Percentiles rank a stretch among this genome's conserved stretches.
phyloP scores from a whole-genome alignment of 1,140 invertebrate genomes.

The Drosophila biarmipes region DNA sequence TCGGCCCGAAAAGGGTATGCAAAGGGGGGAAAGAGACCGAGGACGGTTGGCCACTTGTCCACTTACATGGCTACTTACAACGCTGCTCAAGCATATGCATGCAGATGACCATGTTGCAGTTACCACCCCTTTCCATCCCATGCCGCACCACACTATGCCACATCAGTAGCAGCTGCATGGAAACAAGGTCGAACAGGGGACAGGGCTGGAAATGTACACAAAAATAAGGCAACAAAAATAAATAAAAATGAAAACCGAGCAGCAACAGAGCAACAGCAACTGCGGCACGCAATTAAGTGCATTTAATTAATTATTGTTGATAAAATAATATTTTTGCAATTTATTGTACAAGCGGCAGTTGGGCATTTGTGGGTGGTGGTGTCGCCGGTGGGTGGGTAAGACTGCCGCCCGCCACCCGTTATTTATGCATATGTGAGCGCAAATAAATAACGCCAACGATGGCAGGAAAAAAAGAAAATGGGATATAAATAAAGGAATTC shows the following conservation, averaged over 20 bases:
- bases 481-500: not conserved
- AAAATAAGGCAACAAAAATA: conserved; percentile 20
- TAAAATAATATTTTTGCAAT: conserved; percentile 83
- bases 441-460: conserved; percentile 67
- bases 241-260: conserved; percentile 5
- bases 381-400: not conserved
- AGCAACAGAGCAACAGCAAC: conserved; percentile 27
- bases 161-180: conserved; percentile 55
- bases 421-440: conserved; percentile 76
- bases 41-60: conserved; percentile 57
- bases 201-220: conserved; percentile 24
- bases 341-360: conserved; percentile 68
- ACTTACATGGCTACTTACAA: conserved; percentile 80
- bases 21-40: not conserved
- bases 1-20: not conserved
- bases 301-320: conserved; percentile 84
- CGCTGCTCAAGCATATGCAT: conserved; percentile 77
- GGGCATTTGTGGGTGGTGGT: conserved; percentile 27
- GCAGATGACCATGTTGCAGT: conserved; percentile 72
- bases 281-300: conserved; percentile 80
- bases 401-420: conserved; percentile 28
- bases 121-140: not conserved
- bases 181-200: conserved; percentile 46
- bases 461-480: conserved; percentile 21
- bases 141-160: not conserved